A percentile compares a stretch with the other conserved stretches of the same genome.
Conservation (phyloP, 2,797 vertebrate species). For the Sarcoramphus papa region DNA sequence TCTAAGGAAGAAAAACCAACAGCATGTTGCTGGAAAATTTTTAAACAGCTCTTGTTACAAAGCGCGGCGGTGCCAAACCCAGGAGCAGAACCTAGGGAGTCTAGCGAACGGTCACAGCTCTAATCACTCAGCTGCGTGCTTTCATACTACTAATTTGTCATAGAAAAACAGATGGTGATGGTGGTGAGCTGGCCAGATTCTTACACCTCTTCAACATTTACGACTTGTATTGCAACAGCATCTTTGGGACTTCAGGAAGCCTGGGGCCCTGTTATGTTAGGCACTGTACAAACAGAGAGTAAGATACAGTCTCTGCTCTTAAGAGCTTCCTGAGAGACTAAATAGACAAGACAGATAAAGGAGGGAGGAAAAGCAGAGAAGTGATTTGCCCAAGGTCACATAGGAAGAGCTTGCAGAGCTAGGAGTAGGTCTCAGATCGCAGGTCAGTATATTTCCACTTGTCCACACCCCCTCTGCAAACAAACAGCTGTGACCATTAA, state of each 20-base stretch:
- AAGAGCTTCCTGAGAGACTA: slow-evolving; percentile 36
- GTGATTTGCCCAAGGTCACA: slow-evolving; percentile 6
- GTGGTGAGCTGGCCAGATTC: neutral
- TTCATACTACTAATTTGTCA: slow-evolving; percentile 41
- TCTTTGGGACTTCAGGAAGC: slow-evolving; percentile 46
- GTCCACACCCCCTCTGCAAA: neutral
- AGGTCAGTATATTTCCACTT: slow-evolving; percentile 13
- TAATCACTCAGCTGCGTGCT: slow-evolving; percentile 8
- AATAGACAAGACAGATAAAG: slow-evolving; percentile 39
- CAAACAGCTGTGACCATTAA: slow-evolving; percentile 10
- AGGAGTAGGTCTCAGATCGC: neutral
- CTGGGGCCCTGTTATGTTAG: neutral
- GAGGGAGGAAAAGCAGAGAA: neutral
- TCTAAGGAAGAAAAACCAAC: slow-evolving; percentile 25
- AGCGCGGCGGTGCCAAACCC: neutral
- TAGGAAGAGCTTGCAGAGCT: neutral
- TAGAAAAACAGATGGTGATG: slow-evolving; percentile 37
- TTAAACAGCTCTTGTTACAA: slow-evolving; percentile 8
- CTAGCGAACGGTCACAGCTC: neutral
- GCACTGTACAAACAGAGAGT: slow-evolving; percentile 17
- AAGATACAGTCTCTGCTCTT: slow-evolving; percentile 18
- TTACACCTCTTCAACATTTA: slow-evolving; percentile 51
- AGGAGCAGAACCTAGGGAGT: slow-evolving; percentile 2
- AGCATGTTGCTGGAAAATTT: slow-evolving; percentile 21
- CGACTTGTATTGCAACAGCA: slow-evolving; percentile 36